These are phyloP conservation scores for Brachyptera putata DNA, from an alignment of 2,888 invertebrate species.

Conservation along the genomic window DNA sequence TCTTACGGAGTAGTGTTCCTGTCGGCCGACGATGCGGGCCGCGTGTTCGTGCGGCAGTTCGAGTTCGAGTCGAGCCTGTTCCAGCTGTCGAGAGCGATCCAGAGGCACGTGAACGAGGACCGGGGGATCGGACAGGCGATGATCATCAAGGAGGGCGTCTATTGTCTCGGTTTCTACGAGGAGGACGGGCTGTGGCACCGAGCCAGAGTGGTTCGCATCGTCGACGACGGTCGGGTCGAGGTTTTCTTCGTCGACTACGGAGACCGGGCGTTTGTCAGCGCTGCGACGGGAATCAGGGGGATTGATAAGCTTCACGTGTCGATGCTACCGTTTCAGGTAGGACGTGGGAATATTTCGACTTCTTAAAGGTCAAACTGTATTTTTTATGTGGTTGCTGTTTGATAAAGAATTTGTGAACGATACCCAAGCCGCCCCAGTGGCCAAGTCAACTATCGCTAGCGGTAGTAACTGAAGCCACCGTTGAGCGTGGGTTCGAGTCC, in stretches of 20 bases:
- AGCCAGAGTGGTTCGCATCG: slow-evolving; percentile 15
- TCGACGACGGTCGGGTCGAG: slow-evolving; percentile 39
- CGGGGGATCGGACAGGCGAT: slow-evolving; percentile 35
- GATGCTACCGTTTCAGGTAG: slow-evolving; percentile 53
- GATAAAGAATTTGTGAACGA: no score
- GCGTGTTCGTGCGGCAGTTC: slow-evolving; percentile 50
- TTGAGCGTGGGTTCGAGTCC: no score
- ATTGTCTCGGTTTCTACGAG: slow-evolving; percentile 44
- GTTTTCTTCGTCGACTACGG: slow-evolving; percentile 62
- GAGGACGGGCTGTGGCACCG: slow-evolving; percentile 23
- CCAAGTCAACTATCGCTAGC: no score
- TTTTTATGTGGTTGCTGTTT: no score
- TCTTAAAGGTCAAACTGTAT: no score
- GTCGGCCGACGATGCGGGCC: slow-evolving; percentile 46
- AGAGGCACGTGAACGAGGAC: slow-evolving; percentile 39
- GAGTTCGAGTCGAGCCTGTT: slow-evolving; percentile 48
- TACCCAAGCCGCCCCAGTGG: no score
- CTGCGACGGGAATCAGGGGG: slow-evolving; percentile 44
- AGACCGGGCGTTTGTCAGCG: slow-evolving; percentile 48
- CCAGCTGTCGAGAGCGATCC: slow-evolving; percentile 46
- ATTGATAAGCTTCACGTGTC: slow-evolving; percentile 51
- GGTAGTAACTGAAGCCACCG: no score
- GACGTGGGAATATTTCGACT: no score
- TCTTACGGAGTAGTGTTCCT: slow-evolving; percentile 48
- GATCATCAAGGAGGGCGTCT: slow-evolving; percentile 44